Evolutionary conservation across 2,888 invertebrate species (phyloP), one percentile per base, ranked within the genome.

Genomic region (Tuta absoluta): DNA sequence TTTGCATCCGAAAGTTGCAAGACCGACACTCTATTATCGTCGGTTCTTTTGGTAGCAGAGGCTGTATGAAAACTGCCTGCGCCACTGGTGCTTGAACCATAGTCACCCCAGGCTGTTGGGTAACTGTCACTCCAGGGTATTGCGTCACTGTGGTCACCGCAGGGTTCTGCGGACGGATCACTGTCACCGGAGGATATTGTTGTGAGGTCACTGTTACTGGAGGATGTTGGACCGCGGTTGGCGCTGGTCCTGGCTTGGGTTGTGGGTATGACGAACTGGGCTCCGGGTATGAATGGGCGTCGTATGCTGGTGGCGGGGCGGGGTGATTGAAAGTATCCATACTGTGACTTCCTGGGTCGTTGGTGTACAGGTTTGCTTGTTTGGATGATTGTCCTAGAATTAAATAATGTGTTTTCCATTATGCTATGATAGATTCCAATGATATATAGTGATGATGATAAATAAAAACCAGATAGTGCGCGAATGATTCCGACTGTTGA

Each of bases 1-100:
- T 92, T 12, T 87, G 75, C 0, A 92, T 83, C 23, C 83, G 84
- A 10, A 78, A 76, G 38, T 88, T 84, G 66, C 93, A 93, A 0
- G 85, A 86, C 2, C 21, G 49, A 49, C 49, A 49, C 21, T 21
- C 7, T 7, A 49, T 19, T 21, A 49, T 11, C 8, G 21, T 21
- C 10, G 49, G 49, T 49, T 49, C n/a, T n/a, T 21, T 49, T 11
- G n/a, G n/a, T 21, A 49, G 19, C 2, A 21, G 12, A 49, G 49
- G 49, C 49, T 49, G 19, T 19, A 49, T 4, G 21, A 49, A 10
- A 14, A 49, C 21, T 19, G 49, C n/a, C 11, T 7, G 21, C 1
- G 5, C 8, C 49, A 19, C 19, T 49, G 49, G 17, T 2, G 8
- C 49, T n/a, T 49, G 49, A 10, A 49, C 10, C 49, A 21, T 8